Evolutionary conservation across 2,888 invertebrate genomes (phyloP).

Genomic region (Timema podura): DNA sequence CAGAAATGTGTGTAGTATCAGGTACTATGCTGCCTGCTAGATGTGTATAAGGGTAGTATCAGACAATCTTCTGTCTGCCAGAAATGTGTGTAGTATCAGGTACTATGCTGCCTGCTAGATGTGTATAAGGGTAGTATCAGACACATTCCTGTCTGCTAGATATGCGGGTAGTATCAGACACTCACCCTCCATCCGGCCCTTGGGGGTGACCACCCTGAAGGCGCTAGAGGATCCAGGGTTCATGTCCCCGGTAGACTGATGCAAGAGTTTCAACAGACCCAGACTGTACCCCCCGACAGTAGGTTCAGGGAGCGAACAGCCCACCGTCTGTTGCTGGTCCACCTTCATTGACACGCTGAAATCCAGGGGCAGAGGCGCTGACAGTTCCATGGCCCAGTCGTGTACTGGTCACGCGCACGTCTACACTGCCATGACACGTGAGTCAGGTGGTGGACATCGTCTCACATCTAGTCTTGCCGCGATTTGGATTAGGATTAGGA

Average conservation of each 20-base stretch:
- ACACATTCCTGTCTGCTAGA: no score
- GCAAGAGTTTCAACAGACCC: constrained; percentile 29
- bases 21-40: no score
- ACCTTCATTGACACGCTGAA: constrained; percentile 51
- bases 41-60: no score
- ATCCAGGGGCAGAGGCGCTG: constrained; percentile 54
- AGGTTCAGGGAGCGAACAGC: no score
- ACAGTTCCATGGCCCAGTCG: constrained; percentile 28
- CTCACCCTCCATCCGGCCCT: constrained; percentile 50
- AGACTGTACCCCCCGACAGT: constrained; percentile 14
- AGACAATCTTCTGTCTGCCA: no score
- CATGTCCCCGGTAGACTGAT: constrained; percentile 20
- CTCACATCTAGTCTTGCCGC: not conserved
- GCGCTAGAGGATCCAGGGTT: constrained; percentile 47
- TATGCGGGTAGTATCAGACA: not conserved
- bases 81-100: no score
- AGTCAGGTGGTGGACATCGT: not conserved
- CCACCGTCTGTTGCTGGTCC: constrained; percentile 35
- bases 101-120: no score
- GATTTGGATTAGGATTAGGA: not conserved
- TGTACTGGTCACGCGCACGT: not conserved
- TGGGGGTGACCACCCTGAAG: constrained; percentile 64
- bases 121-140: no score
- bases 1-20: no score
- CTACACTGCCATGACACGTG: not conserved